Percentiles rank a stretch among this genome's conserved stretches.
phyloP scores from a whole-genome alignment of 2,113 vertebrate species.

The Peucedramus taeniatus region DNA sequence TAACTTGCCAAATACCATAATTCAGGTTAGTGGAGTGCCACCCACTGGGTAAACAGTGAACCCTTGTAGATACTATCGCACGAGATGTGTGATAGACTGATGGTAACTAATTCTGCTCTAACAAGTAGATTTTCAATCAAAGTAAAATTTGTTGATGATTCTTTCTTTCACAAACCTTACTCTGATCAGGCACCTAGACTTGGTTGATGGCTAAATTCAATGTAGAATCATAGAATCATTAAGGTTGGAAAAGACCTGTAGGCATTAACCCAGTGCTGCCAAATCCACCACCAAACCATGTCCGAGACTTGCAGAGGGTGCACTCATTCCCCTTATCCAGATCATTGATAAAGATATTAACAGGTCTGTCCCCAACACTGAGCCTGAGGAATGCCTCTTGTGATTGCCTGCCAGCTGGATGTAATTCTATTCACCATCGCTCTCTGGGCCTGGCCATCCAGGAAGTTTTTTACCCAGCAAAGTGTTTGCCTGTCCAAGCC shows the following conservation, averaged over 20 bases:
- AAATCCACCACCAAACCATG: neutral
- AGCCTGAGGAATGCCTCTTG: neutral
- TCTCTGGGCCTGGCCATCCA: neutral
- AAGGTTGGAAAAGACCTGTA: neutral
- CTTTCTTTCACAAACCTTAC: neutral
- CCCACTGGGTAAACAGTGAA: conserved; percentile 1
- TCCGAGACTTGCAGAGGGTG: neutral
- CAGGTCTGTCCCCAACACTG: neutral
- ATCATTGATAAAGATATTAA: neutral
- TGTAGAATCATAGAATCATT: neutral
- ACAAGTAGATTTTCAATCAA: neutral
- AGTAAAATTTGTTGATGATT: neutral
- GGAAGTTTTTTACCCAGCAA: neutral
- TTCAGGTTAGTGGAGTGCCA: neutral
- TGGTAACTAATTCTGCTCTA: neutral
- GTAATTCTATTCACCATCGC: neutral
- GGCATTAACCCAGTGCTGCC: neutral
- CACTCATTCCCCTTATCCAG: neutral
- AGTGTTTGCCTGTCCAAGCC: neutral
- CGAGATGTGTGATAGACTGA: neutral
- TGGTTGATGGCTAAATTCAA: neutral
- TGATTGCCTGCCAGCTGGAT: neutral
- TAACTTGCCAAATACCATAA: neutral
- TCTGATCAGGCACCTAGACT: neutral
- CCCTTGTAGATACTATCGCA: neutral